Evolutionary conservation across 2,888 invertebrate species (phyloP).

Genomic region (Heliconius ismenius): DNA sequence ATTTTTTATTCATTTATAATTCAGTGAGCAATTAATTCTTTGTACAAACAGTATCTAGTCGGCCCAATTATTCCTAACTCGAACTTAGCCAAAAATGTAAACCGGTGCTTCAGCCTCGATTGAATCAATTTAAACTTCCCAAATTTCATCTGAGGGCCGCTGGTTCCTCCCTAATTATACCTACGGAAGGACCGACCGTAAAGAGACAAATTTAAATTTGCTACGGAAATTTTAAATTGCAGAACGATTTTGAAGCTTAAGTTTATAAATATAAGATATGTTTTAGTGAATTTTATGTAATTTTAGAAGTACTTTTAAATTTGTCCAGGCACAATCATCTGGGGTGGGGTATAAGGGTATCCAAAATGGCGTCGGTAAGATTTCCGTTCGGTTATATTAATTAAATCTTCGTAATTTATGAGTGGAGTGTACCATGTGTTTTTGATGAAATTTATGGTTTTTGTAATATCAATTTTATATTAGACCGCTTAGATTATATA

Average conservation of each 20-base stretch:
- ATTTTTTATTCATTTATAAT: background rate
- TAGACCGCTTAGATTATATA: background rate
- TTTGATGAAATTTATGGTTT: constrained; percentile 73
- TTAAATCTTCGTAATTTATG: constrained; percentile 82
- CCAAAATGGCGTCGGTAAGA: constrained; percentile 80
- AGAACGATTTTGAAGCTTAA: constrained; percentile 48
- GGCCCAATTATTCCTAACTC: constrained; percentile 68
- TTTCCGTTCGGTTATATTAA: constrained; percentile 78
- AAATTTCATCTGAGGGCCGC: constrained; percentile 70
- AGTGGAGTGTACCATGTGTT: constrained; percentile 67
- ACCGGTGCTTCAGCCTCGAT: constrained; percentile 74
- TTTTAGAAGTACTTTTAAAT: constrained; percentile 44
- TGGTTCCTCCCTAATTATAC: constrained; percentile 80
- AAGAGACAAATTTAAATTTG: constrained; percentile 62
- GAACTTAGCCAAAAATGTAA: constrained; percentile 55
- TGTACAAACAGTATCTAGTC: constrained; percentile 43
- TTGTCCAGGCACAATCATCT: constrained; percentile 76
- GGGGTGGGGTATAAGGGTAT: constrained; percentile 75
- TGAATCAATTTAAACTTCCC: constrained; percentile 79
- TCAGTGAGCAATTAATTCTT: constrained; percentile 41
- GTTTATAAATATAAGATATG: constrained; percentile 16
- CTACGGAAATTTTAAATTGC: constrained; percentile 46
- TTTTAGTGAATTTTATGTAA: constrained; percentile 40
- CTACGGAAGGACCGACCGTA: constrained; percentile 71
- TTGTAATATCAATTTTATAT: constrained; percentile 43